phyloP scores from a whole-genome alignment of 2,113 vertebrate species.

The Phasianus colchicus region DNA sequence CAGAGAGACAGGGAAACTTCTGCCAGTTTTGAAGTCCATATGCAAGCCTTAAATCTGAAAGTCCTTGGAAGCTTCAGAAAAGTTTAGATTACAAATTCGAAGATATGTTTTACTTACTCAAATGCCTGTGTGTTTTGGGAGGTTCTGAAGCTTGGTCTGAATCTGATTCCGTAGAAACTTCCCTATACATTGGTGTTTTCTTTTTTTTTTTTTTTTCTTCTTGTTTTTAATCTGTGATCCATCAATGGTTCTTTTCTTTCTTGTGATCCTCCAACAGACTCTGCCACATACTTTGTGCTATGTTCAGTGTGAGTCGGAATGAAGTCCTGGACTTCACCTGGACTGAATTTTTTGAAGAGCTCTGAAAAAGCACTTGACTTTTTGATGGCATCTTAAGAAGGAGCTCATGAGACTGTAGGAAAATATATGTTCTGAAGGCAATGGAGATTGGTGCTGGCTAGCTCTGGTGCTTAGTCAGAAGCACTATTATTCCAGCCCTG shows the following conservation, averaged over 20 bases:
- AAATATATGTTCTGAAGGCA: neutral
- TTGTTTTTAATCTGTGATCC: accelerated
- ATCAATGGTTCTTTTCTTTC: neutral
- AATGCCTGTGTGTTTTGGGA: neutral
- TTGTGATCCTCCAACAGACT: neutral
- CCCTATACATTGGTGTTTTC: neutral
- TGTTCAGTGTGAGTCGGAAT: neutral
- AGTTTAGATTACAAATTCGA: neutral
- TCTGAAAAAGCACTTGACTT: neutral
- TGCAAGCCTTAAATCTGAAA: neutral
- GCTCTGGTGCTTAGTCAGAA: neutral
- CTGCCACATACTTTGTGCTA: neutral
- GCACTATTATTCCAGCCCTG: neutral
- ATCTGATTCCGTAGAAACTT: neutral
- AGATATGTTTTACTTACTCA: neutral
- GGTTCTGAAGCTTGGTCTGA: neutral
- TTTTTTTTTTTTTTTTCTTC: neutral
- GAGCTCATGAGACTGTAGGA: neutral
- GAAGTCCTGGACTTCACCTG: neutral
- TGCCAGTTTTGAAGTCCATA: neutral
- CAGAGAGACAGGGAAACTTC: neutral
- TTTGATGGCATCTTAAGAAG: neutral
- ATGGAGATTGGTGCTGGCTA: neutral
- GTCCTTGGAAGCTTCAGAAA: neutral
- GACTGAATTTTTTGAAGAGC: neutral